Evolutionary conservation across 1,140 invertebrate genomes (phyloP).

Genomic region (Caenorhabditis latens): DNA sequence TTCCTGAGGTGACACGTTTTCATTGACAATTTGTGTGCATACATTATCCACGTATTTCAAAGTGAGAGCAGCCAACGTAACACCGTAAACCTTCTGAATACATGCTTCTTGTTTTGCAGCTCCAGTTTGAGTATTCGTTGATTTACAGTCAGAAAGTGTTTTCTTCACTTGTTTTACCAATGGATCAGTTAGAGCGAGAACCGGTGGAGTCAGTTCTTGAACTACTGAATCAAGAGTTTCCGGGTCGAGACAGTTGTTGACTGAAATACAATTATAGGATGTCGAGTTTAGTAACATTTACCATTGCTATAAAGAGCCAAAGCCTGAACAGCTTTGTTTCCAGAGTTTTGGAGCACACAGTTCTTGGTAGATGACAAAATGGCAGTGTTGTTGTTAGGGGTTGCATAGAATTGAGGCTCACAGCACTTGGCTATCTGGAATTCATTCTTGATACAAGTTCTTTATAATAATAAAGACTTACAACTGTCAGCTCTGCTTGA

Average conservation of each 20-base stretch:
- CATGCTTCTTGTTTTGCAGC: not conserved
- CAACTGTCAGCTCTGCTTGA: not conserved
- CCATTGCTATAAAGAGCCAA: not conserved
- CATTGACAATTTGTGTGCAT: not conserved
- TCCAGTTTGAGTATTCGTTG: not conserved
- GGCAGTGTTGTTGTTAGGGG: slow-evolving; percentile 32
- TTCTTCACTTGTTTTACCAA: not conserved
- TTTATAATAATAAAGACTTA: not conserved
- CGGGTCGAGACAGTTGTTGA: not conserved
- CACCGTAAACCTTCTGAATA: not conserved
- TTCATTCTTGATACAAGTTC: too few relatives aligned
- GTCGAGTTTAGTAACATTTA: not conserved
- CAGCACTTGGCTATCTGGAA: slow-evolving; percentile 41
- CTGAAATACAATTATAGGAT: not conserved
- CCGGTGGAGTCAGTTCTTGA: not conserved
- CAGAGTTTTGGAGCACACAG: not conserved
- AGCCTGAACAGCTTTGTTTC: slow-evolving; percentile 17
- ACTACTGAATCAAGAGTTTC: slow-evolving; percentile 3
- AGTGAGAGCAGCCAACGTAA: not conserved
- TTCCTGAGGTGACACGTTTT: not conserved
- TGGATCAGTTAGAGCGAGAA: not conserved
- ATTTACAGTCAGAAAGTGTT: not conserved
- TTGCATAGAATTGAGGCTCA: not conserved
- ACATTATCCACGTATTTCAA: not conserved
- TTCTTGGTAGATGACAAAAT: not conserved